Conservation (phyloP, 2,888 invertebrate genomes). For the Drosophila atripex region DNA sequence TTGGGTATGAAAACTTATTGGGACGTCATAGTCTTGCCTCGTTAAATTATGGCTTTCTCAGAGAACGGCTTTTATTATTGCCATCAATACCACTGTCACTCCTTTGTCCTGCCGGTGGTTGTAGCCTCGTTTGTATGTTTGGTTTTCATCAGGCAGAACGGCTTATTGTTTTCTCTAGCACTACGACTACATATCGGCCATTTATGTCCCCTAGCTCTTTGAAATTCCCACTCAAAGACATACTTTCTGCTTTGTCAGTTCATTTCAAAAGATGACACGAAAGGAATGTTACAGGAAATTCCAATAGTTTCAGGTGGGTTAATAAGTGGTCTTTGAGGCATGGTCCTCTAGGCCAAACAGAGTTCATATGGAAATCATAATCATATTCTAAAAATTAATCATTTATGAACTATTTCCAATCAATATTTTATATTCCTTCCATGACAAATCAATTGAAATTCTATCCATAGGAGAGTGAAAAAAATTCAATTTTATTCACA, state of each 20-base stretch:
- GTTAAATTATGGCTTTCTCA: conserved; percentile 1
- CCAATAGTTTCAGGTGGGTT: background rate
- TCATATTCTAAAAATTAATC: background rate
- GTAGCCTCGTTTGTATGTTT: conserved; percentile 15
- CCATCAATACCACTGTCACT: conserved; percentile 25
- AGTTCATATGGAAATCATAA: background rate
- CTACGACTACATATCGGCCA: conserved; percentile 1
- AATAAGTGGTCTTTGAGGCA: background rate
- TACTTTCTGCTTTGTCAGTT: background rate
- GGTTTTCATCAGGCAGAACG: conserved; percentile 3
- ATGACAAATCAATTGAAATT: conserved; percentile 26
- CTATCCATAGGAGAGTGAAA: conserved; percentile 18
- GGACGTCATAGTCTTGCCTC: conserved; percentile 7
- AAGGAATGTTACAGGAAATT: background rate
- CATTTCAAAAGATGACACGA: background rate
- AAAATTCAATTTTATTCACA: conserved; percentile 30
- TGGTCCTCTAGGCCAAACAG: background rate
- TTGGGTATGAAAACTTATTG: conserved; percentile 16
- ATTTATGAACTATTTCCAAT: background rate
- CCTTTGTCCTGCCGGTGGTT: conserved; percentile 6
- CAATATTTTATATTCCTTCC: background rate
- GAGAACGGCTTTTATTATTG: conserved; percentile 12
- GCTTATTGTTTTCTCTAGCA: conserved; percentile 11
- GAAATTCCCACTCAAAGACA: background rate
- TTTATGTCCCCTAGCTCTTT: conserved; percentile 1